A percentile compares a stretch with the other conserved stretches of the same genome.
Evolutionary conservation across 2,888 invertebrate genomes (phyloP).

Genomic region (Dione juno): DNA sequence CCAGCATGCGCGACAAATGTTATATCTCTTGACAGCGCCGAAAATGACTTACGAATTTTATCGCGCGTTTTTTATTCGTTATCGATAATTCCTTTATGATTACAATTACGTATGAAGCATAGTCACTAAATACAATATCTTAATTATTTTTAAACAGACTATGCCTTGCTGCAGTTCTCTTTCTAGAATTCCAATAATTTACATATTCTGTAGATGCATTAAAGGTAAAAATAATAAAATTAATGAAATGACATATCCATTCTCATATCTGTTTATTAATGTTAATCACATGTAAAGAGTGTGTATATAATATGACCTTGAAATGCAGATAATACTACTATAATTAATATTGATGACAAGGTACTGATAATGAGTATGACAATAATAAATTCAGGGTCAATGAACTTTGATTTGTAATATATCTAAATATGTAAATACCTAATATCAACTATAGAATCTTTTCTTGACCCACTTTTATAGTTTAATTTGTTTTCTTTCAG

Average conservation of each 20-base stretch:
- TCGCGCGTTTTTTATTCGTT: too few species aligned
- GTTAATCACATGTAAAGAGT: slow-evolving; percentile 24
- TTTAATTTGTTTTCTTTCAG: neutral
- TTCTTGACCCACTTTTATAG: slow-evolving; percentile 3
- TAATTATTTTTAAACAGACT: too few species aligned
- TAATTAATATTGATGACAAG: slow-evolving; percentile 20
- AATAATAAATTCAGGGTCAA: slow-evolving; percentile 13
- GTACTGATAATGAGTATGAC: slow-evolving; percentile 19
- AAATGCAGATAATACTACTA: slow-evolving; percentile 30
- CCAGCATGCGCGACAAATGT: too few species aligned
- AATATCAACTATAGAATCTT: neutral
- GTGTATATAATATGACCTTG: slow-evolving; percentile 38
- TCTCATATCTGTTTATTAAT: slow-evolving; percentile 1
- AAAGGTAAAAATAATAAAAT: too few species aligned
- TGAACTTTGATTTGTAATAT: slow-evolving; percentile 21
- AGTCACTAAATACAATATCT: too few species aligned
- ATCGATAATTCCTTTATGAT: too few species aligned
- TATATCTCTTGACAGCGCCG: too few species aligned
- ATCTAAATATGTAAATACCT: neutral
- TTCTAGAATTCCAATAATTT: too few species aligned
- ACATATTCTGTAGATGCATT: too few species aligned
- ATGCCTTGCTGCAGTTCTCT: too few species aligned
- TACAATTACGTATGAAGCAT: too few species aligned
- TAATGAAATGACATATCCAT: neutral
- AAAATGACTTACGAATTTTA: too few species aligned